phyloP scores from a whole-genome alignment of 2,888 invertebrate species.

The Noctua janthina region DNA sequence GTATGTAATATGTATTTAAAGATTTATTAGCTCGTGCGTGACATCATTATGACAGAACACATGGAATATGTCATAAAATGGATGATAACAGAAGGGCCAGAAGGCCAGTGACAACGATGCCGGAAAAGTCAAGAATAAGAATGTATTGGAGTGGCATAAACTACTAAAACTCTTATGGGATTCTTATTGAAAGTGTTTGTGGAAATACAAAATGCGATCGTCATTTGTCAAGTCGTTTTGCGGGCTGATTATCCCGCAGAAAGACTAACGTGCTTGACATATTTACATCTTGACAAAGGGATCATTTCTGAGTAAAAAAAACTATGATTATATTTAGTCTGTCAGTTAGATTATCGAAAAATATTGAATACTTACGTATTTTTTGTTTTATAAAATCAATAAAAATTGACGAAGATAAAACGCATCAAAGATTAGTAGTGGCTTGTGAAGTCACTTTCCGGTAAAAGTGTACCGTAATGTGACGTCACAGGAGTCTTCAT shows the following conservation, averaged over 20 bases:
- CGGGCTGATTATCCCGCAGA: not conserved
- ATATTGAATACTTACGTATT: no score
- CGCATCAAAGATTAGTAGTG: no score
- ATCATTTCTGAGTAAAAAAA: no score
- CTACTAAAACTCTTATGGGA: not conserved
- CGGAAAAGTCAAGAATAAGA: not conserved
- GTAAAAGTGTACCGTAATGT: no score
- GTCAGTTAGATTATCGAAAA: no score
- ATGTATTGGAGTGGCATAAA: not conserved
- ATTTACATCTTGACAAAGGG: not conserved
- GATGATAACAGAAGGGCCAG: slow-evolving; percentile 7
- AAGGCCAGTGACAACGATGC: not conserved
- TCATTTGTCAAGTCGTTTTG: not conserved
- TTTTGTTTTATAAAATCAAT: no score
- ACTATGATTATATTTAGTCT: no score
- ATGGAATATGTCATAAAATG: slow-evolving; percentile 22
- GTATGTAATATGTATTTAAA: slow-evolving; percentile 30
- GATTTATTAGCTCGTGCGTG: slow-evolving; percentile 37
- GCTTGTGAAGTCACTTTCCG: no score
- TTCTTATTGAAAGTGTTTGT: not conserved
- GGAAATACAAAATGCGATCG: not conserved
- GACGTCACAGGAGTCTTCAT: no score
- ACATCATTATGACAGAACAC: slow-evolving; percentile 27
- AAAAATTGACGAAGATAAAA: no score
- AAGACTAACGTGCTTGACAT: not conserved